phyloP scores from a whole-genome alignment of 2,888 invertebrate genomes.

The Pachliopta kotzebuea region DNA sequence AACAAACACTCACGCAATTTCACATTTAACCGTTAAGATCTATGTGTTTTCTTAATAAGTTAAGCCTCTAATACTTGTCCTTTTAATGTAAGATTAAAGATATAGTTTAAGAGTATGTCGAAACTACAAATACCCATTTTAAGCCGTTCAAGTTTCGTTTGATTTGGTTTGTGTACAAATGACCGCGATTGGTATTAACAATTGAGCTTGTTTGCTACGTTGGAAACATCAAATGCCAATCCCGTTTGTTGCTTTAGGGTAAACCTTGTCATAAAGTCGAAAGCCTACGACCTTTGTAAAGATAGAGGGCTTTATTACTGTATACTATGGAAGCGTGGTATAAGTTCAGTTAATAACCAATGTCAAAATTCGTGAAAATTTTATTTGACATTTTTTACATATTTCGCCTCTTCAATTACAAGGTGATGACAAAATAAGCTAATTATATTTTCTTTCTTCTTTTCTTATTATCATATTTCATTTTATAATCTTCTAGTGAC shows the following conservation, averaged over 20 bases:
- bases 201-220: not conserved
- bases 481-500: too few species aligned
- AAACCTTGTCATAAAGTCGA: not conserved
- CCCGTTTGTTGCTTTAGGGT: constrained; percentile 1
- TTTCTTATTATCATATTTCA: too few species aligned
- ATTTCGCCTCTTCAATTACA: too few species aligned
- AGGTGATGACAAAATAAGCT: too few species aligned
- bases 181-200: not conserved
- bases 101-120: not conserved
- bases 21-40: not conserved
- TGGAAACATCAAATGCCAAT: not conserved
- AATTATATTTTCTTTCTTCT: too few species aligned
- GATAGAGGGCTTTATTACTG: not conserved
- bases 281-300: not conserved
- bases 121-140: not conserved
- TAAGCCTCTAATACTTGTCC: too few species aligned
- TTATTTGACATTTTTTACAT: too few species aligned
- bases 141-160: not conserved
- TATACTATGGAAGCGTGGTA: not conserved
- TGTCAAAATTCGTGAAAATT: not conserved
- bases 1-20: not conserved
- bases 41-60: too few species aligned
- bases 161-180: not conserved
- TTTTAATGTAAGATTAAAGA: not conserved
- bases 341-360: not conserved